Conservation (phyloP, 2,113 vertebrate genomes). For the Aphyosemion australe region DNA sequence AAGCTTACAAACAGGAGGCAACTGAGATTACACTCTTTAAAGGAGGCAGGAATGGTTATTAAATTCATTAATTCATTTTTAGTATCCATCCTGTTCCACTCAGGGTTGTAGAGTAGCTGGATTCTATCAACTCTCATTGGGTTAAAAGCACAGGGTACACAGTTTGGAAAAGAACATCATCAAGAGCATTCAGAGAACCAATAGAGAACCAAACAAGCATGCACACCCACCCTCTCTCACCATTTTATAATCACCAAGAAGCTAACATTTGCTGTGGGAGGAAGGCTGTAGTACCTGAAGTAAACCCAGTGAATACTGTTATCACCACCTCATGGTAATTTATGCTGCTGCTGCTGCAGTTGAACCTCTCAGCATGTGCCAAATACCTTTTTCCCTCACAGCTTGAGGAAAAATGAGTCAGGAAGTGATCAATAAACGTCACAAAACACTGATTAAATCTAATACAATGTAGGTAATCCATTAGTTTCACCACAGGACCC, state of each 20-base stretch:
- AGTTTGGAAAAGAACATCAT: too few relatives aligned
- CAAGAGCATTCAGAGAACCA: too few relatives aligned
- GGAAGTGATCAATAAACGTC: constrained; percentile 26
- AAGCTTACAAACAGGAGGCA: too few relatives aligned
- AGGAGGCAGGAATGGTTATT: background rate
- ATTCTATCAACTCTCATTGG: background rate
- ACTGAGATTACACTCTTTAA: background rate
- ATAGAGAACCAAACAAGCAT: background rate
- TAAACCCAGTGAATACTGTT: constrained; percentile 16
- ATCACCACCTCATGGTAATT: constrained; percentile 28
- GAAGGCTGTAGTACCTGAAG: background rate
- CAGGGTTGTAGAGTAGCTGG: background rate
- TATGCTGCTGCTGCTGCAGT: constrained; percentile 28
- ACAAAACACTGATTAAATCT: constrained; percentile 15
- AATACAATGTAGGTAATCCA: constrained; percentile 8
- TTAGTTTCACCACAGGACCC: background rate
- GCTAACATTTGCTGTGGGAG: constrained; percentile 36
- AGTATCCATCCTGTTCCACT: background rate
- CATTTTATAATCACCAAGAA: background rate
- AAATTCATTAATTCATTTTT: background rate
- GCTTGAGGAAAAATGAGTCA: constrained; percentile 22
- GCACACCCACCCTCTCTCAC: background rate
- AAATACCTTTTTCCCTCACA: constrained; percentile 21
- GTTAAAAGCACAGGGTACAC: too few relatives aligned
- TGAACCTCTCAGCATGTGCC: constrained; percentile 24